Evolutionary conservation across 30 jellyfish, hydroid and myxozoan genomes (phyloP).

Genomic region (Aurelia aurita complex sp. Pacific): DNA sequence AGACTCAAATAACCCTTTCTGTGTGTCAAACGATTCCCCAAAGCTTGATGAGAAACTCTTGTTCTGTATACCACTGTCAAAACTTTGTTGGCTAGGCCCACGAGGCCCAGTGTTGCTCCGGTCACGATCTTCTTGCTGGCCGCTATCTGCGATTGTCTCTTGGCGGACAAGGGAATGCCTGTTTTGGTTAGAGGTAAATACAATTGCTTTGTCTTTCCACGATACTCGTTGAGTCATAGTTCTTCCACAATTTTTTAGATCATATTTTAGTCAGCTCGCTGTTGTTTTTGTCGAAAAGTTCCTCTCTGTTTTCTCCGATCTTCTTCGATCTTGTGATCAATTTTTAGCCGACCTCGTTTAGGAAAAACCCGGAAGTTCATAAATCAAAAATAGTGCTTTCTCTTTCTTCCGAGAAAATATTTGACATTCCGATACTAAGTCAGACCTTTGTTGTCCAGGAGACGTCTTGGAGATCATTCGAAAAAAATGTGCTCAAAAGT

Average conservation of each 20-base stretch:
- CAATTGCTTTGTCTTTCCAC: background rate
- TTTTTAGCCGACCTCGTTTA: background rate
- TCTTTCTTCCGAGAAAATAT: no score
- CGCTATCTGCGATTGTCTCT: background rate
- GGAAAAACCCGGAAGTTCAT: no score
- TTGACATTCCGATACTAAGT: no score
- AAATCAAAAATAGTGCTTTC: no score
- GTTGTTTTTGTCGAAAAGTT: no score
- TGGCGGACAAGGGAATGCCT: background rate
- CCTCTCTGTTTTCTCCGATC: background rate
- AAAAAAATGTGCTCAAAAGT: no score
- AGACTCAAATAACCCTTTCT: background rate
- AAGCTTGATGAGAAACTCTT: slow-evolving; percentile 18
- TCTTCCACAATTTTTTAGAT: background rate
- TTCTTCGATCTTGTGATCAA: background rate
- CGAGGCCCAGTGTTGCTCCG: no score
- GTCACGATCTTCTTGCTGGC: background rate
- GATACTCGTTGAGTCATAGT: background rate
- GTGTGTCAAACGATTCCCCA: slow-evolving; percentile 12
- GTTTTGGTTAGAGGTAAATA: background rate
- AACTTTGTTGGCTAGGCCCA: no score
- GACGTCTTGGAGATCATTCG: no score
- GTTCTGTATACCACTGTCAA: background rate
- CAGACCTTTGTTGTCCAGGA: no score
- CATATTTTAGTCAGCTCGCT: no score